Conservation (phyloP, 2,113 vertebrate species). For the Anthoscopus minutus region DNA sequence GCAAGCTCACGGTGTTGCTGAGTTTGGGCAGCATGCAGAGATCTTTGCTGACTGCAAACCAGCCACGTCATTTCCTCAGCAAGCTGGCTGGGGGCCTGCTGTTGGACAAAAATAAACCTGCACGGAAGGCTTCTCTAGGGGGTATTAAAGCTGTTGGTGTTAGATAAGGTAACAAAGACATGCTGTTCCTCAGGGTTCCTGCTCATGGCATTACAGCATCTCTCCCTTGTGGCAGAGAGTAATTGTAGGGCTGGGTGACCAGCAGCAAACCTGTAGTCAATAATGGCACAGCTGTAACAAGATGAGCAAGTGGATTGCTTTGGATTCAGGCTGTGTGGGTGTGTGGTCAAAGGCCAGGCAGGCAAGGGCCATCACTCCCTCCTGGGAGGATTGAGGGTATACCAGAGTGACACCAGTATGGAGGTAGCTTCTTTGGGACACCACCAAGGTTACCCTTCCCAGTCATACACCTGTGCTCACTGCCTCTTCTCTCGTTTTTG, state of each 20-base stretch:
- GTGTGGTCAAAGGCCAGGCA: accelerated
- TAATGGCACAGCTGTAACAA: neutral
- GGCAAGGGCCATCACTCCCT: neutral
- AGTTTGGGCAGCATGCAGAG: neutral
- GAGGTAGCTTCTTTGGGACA: neutral
- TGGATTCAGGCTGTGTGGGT: neutral
- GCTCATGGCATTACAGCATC: neutral
- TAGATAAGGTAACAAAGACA: neutral
- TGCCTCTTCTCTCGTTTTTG: neutral
- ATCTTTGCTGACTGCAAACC: neutral
- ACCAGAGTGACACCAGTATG: neutral
- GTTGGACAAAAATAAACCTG: neutral
- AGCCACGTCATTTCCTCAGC: neutral
- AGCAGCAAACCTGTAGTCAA: neutral
- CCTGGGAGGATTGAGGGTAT: neutral
- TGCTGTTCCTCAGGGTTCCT: neutral
- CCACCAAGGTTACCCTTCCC: accelerated
- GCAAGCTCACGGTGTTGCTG: accelerated
- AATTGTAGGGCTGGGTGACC: neutral
- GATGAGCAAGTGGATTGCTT: neutral
- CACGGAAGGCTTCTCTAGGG: accelerated
- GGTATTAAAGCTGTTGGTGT: neutral
- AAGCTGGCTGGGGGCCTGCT: neutral
- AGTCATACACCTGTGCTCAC: accelerated
- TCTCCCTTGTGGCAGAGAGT: neutral